Base-by-base conservation (phyloP, 2,113 vertebrate genomes). In the Aix galericulata region DNA sequence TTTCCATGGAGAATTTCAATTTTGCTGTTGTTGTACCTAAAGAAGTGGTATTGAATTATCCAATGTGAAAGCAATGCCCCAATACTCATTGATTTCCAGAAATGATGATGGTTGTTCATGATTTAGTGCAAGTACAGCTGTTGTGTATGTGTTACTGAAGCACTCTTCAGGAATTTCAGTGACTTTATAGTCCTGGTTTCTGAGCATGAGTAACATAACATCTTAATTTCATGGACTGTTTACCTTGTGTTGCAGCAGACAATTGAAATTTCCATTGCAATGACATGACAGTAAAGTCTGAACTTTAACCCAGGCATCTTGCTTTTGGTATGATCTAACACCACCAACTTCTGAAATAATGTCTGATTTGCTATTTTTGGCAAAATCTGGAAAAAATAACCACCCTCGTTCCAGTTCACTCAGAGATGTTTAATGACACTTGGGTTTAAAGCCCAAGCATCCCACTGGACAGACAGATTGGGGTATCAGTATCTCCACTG, bases 31-130 rank as follows among this genome's bases (percentile, higher is more conserved):
- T 42, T 52, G 22, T 36, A 32, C 36, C 38, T 36, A 13, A 23
- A 21, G 31, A 13, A 2, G 0, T 6, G 31, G 36, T n/a, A 34
- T 17, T 34, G 25, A 6, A 8, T 59, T 4, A 63, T 34, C 44
- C 25, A 21, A 8, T 18, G 12, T 26, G 13, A 52, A 53, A 48
- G 16, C 20, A 40, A 2, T 29, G 15, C 7, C 53, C 16, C 32
- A 13, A 9, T 1, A 44, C n/a, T 38, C 26, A 31, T 29, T n/a
- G 11, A 7, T 9, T 25, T 42, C 27, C 63, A 32, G 40, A 53
- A 63, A 7, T 4, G 58, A 22, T 31, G 21, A 13, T 26, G 31
- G 48, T 77, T 64, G 68, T 72, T 14, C 5, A 1, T 27, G 17
- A 27, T 73, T 90, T 59, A 22, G 23, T 73, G 60, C 27, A 81